A percentile compares a stretch with the other conserved stretches of the same genome.
Conservation (phyloP, 2,113 vertebrate species). For the Thomomys bottae region DNA sequence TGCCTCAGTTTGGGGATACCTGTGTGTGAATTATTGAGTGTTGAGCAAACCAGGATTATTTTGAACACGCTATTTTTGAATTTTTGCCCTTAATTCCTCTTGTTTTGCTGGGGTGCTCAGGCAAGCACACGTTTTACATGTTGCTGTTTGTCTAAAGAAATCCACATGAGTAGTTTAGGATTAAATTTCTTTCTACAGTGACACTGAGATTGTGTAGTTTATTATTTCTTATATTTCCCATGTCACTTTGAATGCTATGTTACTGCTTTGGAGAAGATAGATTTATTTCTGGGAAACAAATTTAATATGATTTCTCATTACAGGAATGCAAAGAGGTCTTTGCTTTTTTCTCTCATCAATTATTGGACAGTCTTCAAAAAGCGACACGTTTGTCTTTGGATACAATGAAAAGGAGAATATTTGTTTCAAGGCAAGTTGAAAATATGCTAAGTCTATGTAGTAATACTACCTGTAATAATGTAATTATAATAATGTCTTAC, state of each 20-base stretch:
- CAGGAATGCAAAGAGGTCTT: slow-evolving; percentile 88
- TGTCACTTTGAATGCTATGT: not conserved
- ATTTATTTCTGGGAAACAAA: not conserved
- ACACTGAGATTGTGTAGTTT: not conserved
- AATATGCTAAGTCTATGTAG: slow-evolving; percentile 9
- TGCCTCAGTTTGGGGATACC: not conserved
- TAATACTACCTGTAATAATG: not conserved
- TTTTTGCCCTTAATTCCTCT: slow-evolving; percentile 9
- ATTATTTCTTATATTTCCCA: not conserved
- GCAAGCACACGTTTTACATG: not conserved
- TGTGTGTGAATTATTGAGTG: not conserved
- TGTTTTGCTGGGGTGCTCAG: slow-evolving; percentile 1
- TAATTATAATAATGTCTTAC: not conserved
- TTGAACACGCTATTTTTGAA: not conserved
- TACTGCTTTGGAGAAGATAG: slow-evolving; percentile 30
- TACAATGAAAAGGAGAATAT: slow-evolving; percentile 88
- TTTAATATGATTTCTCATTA: slow-evolving; percentile 71
- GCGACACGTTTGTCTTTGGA: slow-evolving; percentile 87
- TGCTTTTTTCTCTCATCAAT: slow-evolving; percentile 87
- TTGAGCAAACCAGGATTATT: slow-evolving; percentile 1
- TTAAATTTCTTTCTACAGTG: slow-evolving; percentile 33
- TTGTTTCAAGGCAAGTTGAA: slow-evolving; percentile 84
- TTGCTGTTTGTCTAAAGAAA: slow-evolving; percentile 17
- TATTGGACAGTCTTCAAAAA: slow-evolving; percentile 88
- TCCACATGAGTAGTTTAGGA: not conserved